These are phyloP conservation scores for Anhinga anhinga DNA, from an alignment of 2,113 vertebrate species.

Conservation along the genomic window DNA sequence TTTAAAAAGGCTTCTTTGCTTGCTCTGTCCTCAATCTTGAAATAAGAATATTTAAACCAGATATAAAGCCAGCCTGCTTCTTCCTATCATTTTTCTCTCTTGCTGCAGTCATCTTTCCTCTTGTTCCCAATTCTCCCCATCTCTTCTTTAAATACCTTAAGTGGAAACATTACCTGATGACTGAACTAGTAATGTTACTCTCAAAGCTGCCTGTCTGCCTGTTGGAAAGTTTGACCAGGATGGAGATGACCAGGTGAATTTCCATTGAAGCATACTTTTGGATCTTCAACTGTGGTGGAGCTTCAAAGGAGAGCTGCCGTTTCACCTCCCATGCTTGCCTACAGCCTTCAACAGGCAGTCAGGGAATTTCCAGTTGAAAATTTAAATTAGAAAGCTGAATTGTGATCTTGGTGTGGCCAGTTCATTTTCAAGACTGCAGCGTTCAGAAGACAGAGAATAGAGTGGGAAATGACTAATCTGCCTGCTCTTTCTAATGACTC, in stretches of 20 bases:
- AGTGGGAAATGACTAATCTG: not conserved
- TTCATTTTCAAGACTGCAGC: not conserved
- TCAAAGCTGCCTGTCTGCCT: not conserved
- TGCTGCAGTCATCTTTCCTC: not conserved
- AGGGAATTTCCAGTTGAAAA: not conserved
- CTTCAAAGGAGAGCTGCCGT: not conserved
- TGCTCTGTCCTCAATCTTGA: not conserved
- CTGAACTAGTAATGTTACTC: not conserved
- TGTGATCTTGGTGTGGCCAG: not conserved
- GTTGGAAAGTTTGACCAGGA: not conserved
- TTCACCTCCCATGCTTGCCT: not conserved
- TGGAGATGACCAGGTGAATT: not conserved
- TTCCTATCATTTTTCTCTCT: not conserved
- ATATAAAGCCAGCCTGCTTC: not conserved
- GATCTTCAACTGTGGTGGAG: not conserved
- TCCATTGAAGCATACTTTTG: not conserved
- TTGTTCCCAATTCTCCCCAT: not conserved
- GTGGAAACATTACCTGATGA: not conserved
- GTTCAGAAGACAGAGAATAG: not conserved
- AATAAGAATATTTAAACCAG: not conserved
- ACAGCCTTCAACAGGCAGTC: not conserved
- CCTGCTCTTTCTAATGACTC: not conserved
- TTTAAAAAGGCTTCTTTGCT: not conserved
- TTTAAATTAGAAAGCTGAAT: not conserved
- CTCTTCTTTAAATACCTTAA: not conserved